Conservation (phyloP, 1,140 invertebrate species). For the Druon quercuslanigerum region DNA sequence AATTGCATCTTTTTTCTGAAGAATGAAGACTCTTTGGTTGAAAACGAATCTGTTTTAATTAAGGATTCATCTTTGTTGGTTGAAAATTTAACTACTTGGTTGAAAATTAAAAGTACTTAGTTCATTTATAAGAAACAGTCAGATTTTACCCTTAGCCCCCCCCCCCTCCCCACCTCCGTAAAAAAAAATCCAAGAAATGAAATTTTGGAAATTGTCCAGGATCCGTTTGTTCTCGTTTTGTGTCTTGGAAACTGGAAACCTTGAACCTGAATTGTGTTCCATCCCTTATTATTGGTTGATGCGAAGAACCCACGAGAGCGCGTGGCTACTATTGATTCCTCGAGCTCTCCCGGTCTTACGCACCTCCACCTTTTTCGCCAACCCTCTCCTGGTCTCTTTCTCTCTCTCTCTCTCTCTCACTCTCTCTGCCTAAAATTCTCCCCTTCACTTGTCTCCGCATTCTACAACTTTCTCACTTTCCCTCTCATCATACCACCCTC, state of each 20-base stretch:
- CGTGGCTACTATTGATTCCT: slow-evolving; percentile 66
- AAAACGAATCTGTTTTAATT: too few relatives aligned
- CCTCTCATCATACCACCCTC: slow-evolving; percentile 32
- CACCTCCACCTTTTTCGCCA: slow-evolving; percentile 46
- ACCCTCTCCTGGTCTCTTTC: slow-evolving; percentile 38
- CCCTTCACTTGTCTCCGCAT: slow-evolving; percentile 4
- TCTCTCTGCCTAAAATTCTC: slow-evolving; percentile 35
- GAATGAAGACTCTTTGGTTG: too few relatives aligned
- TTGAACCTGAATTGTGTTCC: not conserved
- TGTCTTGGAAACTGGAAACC: not conserved
- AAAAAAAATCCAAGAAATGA: too few relatives aligned
- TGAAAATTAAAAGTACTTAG: too few relatives aligned
- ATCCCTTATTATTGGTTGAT: slow-evolving; percentile 46
- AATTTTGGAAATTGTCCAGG: too few relatives aligned
- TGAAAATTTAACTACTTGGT: too few relatives aligned
- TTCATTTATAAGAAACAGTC: too few relatives aligned
- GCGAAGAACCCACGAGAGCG: slow-evolving; percentile 66
- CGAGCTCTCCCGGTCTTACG: slow-evolving; percentile 56
- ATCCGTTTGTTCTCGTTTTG: not conserved
- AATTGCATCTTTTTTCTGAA: too few relatives aligned
- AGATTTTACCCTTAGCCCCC: too few relatives aligned
- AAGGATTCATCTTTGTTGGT: too few relatives aligned
- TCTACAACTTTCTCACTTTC: slow-evolving; percentile 33
- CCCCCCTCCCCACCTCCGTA: too few relatives aligned
- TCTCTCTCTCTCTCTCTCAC: slow-evolving; percentile 35